phyloP scores from a whole-genome alignment of 2,888 invertebrate species.

The Eumerus sabulonum region DNA sequence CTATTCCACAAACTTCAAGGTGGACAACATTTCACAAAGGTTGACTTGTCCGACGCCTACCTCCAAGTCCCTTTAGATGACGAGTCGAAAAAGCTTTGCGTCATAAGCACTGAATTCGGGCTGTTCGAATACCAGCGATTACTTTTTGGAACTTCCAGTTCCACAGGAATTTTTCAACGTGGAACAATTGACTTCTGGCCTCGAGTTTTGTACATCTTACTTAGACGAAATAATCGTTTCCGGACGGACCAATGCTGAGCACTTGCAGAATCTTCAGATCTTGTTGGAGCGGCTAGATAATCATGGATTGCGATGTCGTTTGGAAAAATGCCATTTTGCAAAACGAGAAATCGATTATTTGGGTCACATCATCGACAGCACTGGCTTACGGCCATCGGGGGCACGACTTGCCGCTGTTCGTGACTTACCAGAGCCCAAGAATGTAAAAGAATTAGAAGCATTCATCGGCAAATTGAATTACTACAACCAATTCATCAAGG shows the following conservation, averaged over 20 bases:
- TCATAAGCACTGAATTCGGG: constrained; percentile 54
- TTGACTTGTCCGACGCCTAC: constrained; percentile 60
- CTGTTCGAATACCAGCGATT: constrained; percentile 52
- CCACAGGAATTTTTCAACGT: constrained; percentile 53
- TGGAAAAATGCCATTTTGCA: constrained; percentile 44
- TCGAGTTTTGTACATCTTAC: constrained; percentile 35
- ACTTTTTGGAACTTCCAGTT: constrained; percentile 49
- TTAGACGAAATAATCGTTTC: constrained; percentile 57
- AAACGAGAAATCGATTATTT: constrained; percentile 29
- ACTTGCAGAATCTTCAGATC: constrained; percentile 27
- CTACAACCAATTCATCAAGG: not conserved
- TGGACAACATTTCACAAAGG: constrained; percentile 56
- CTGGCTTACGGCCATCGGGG: constrained; percentile 10
- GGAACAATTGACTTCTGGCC: constrained; percentile 34
- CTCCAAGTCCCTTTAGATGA: constrained; percentile 50
- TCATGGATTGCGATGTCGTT: constrained; percentile 55
- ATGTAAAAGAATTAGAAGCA: not conserved
- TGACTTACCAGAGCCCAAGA: constrained; percentile 27
- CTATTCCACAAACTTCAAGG: constrained; percentile 58
- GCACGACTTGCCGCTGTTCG: constrained; percentile 12
- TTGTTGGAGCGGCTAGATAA: constrained; percentile 23
- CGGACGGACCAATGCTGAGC: constrained; percentile 39
- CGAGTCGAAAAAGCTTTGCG: constrained; percentile 42
- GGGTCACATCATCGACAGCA: constrained; percentile 19
- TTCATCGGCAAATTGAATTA: not conserved